Evolutionary conservation across 2,888 invertebrate genomes (phyloP).

Genomic region (Heteromyza rotundicornis): DNA sequence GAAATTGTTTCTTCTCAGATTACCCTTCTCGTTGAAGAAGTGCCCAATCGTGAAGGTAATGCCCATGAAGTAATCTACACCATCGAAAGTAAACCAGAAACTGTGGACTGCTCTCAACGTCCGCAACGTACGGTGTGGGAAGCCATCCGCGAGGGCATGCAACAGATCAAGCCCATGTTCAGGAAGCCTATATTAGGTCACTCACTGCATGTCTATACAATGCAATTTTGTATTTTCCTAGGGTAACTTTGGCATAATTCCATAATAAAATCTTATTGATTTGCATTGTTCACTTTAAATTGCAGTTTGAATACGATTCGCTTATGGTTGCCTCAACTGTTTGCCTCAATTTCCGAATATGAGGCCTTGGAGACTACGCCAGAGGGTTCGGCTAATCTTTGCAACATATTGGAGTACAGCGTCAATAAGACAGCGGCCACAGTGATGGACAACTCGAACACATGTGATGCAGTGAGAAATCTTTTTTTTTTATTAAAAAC

Average conservation of each 20-base stretch:
- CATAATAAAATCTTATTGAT: conserved; percentile 8
- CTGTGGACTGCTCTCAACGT: too few relatives aligned
- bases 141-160: conserved; percentile 60
- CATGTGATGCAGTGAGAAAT: conserved; percentile 44
- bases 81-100: too few relatives aligned
- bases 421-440: conserved; percentile 49
- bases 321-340: conserved; percentile 85
- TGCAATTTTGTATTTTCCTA: conserved; percentile 69
- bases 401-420: conserved; percentile 48
- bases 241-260: conserved; percentile 64
- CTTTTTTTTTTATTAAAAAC: conserved; percentile 13
- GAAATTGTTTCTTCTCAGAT: too few relatives aligned
- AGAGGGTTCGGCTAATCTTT: conserved; percentile 34
- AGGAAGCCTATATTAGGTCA: conserved; percentile 66
- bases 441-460: conserved; percentile 21
- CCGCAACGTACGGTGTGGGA: neutral
- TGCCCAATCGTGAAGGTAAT: conserved; percentile 40
- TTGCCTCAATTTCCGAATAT: conserved; percentile 70
- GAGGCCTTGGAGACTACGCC: conserved; percentile 53
- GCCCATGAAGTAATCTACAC: conserved; percentile 41
- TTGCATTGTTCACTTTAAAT: neutral
- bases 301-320: conserved; percentile 77
- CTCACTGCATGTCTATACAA: conserved; percentile 67
- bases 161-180: conserved; percentile 70
- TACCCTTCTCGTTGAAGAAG: conserved; percentile 48